These are phyloP conservation scores for Drosophila pruinosa DNA, from an alignment of 1,140 invertebrate genomes.

Conservation along the genomic window DNA sequence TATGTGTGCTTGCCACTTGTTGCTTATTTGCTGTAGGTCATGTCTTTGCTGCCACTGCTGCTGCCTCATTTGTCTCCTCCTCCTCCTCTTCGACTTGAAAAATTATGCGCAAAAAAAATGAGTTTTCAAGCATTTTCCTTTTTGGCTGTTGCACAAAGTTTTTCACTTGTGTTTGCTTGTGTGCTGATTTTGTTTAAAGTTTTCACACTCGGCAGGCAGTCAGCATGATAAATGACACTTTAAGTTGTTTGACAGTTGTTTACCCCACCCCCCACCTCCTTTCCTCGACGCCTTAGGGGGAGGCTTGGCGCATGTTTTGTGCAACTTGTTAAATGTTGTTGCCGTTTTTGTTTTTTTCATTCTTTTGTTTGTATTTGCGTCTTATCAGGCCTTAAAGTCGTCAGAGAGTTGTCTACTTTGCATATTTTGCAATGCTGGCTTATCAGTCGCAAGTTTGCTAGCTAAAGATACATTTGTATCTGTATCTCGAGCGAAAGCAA, in stretches of 20 bases:
- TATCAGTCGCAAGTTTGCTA: slow-evolving; percentile 19
- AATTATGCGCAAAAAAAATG: slow-evolving; percentile 65
- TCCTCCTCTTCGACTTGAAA: slow-evolving; percentile 23
- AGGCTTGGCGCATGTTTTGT: slow-evolving; percentile 46
- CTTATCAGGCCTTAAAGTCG: slow-evolving; percentile 68
- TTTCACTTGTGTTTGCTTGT: slow-evolving; percentile 4
- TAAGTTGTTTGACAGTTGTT: slow-evolving; percentile 76
- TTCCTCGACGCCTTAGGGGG: neutral
- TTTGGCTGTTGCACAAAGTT: slow-evolving; percentile 60
- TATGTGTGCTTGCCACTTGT: slow-evolving; percentile 61
- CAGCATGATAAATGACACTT: slow-evolving; percentile 81
- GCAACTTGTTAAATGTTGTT: slow-evolving; percentile 63
- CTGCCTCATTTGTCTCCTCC: slow-evolving; percentile 39
- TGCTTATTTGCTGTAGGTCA: slow-evolving; percentile 75
- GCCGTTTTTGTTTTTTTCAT: slow-evolving; percentile 4
- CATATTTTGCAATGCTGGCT: slow-evolving; percentile 36
- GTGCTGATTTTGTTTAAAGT: slow-evolving; percentile 50
- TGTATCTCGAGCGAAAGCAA: slow-evolving; percentile 9
- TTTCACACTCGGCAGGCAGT: slow-evolving; percentile 39
- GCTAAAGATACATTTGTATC: slow-evolving; percentile 46
- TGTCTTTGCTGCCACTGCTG: slow-evolving; percentile 51
- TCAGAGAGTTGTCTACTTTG: slow-evolving; percentile 57
- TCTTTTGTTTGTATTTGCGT: slow-evolving; percentile 24
- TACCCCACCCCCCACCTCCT: neutral
- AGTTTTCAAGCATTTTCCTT: slow-evolving; percentile 60